These are phyloP conservation scores for Parnassius mnemosyne DNA, from an alignment of 2,888 invertebrate species.

Conservation along the genomic window DNA sequence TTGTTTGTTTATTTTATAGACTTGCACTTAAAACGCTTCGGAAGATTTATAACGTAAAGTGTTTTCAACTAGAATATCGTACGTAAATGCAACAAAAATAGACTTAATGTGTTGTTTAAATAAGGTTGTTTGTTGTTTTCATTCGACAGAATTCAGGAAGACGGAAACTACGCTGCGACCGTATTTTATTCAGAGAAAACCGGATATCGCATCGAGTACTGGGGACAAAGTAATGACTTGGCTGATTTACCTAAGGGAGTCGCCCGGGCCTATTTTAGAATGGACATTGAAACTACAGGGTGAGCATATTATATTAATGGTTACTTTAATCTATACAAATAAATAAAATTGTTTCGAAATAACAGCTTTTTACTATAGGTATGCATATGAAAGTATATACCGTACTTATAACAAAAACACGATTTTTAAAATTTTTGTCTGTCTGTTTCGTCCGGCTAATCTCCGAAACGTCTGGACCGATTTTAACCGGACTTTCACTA, in stretches of 20 bases:
- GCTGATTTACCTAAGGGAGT: conserved; percentile 83
- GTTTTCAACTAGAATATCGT: neutral
- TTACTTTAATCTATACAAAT: too few relatives aligned
- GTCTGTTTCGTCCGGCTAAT: too few relatives aligned
- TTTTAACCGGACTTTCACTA: too few relatives aligned
- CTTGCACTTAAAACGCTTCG: neutral
- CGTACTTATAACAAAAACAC: too few relatives aligned
- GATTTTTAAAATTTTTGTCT: too few relatives aligned
- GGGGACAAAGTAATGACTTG: conserved; percentile 89
- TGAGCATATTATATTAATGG: conserved; percentile 50
- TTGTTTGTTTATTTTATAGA: conserved; percentile 3
- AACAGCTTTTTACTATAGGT: too few relatives aligned
- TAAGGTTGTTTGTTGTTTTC: neutral
- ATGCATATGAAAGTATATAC: too few relatives aligned
- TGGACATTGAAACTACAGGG: conserved; percentile 87
- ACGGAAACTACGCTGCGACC: conserved; percentile 87
- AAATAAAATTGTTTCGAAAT: too few relatives aligned
- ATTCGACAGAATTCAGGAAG: conserved; percentile 80
- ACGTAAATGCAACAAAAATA: neutral
- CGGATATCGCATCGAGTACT: conserved; percentile 86
- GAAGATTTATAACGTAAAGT: neutral
- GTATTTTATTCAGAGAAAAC: conserved; percentile 85
- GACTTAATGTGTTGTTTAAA: neutral
- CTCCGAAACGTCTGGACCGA: too few relatives aligned
- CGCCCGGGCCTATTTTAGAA: conserved; percentile 88